Evolutionary conservation across 2,888 invertebrate genomes (phyloP).

Genomic region (Apamea epomidion): DNA sequence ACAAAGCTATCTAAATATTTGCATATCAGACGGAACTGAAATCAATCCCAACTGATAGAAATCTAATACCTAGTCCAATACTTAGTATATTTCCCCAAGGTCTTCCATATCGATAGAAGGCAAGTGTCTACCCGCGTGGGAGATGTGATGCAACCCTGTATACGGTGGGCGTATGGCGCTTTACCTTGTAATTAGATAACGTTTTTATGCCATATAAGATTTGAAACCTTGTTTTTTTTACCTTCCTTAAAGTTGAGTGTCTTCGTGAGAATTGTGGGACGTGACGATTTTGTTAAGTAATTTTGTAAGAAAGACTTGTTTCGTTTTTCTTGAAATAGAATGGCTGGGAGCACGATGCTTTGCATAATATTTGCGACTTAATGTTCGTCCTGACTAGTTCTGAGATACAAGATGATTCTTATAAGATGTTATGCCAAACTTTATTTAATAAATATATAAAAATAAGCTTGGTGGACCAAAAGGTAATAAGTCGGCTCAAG

Average conservation of each 20-base stretch:
- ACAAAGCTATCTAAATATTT: neutral
- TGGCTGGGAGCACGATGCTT: slow-evolving; percentile 25
- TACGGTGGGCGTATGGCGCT: slow-evolving; percentile 58
- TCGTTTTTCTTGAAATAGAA: slow-evolving; percentile 45
- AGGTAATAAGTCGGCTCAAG: no score
- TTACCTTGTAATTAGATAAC: slow-evolving; percentile 70
- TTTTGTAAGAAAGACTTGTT: slow-evolving; percentile 36
- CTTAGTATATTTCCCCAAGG: slow-evolving; percentile 56
- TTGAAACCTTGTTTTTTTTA: slow-evolving; percentile 55
- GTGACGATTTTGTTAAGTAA: slow-evolving; percentile 53
- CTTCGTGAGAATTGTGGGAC: slow-evolving; percentile 58
- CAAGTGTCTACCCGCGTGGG: slow-evolving; percentile 61
- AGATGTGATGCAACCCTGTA: slow-evolving; percentile 62
- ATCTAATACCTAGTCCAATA: slow-evolving; percentile 27
- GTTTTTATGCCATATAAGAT: slow-evolving; percentile 68
- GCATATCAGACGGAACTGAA: slow-evolving; percentile 7
- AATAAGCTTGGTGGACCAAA: neutral
- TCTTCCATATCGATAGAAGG: slow-evolving; percentile 47
- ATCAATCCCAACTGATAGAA: slow-evolving; percentile 4
- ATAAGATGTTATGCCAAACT: neutral
- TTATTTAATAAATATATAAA: neutral
- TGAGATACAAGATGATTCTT: slow-evolving; percentile 9
- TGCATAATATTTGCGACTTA: slow-evolving; percentile 33
- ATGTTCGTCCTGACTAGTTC: neutral
- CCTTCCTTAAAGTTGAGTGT: slow-evolving; percentile 48